A percentile compares a stretch with the other conserved stretches of the same genome.
These are phyloP conservation scores for Ammodytes dubius DNA, from an alignment of 2,113 vertebrate species.

Conservation along the genomic window DNA sequence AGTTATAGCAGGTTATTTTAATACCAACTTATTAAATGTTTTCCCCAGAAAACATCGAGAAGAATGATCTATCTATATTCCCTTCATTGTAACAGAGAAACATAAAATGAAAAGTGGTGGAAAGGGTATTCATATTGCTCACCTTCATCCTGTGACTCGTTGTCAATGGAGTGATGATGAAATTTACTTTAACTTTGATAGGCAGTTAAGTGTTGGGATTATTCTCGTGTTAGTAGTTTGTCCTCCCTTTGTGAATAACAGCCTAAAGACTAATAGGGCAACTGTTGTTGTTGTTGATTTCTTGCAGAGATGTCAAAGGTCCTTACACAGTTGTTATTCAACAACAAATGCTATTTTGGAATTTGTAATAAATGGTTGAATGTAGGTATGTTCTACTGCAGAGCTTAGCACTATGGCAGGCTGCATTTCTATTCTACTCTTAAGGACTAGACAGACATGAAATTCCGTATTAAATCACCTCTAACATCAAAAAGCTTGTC, in stretches of 20 bases:
- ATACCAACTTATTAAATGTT: neutral
- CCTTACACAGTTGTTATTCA: neutral
- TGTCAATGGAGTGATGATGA: constrained; percentile 25
- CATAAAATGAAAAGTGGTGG: neutral
- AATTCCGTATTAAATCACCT: constrained; percentile 19
- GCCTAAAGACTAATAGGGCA: neutral
- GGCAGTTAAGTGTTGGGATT: neutral
- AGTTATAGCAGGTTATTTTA: neutral
- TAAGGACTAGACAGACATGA: neutral
- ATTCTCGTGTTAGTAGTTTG: neutral
- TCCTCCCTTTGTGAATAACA: neutral
- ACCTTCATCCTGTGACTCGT: constrained; percentile 7
- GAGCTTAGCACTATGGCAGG: neutral
- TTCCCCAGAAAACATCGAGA: neutral
- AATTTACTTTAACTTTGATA: neutral
- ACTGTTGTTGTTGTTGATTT: neutral
- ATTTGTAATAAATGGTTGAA: neutral
- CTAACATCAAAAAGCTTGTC: constrained; percentile 9
- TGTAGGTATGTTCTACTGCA: neutral
- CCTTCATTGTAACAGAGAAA: constrained; percentile 4
- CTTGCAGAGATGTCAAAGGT: neutral
- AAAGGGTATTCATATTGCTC: constrained; percentile 3
- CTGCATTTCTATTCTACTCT: neutral
- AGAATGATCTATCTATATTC: constrained; percentile 40
- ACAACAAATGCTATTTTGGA: neutral